Percentiles rank a stretch among this genome's conserved stretches.
Conservation (phyloP, 2,113 vertebrate genomes). For the human (Homo sapiens) region GRCh38 chr1:117656501-117657000, state of each 20-base stretch:
- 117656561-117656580: fast-evolving
- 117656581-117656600: background rate
- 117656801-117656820: fast-evolving
- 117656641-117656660: background rate
- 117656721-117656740: no score
- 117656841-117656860: background rate
- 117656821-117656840: no score
- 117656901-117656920: background rate
- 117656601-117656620: background rate
- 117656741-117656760: background rate
- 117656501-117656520: background rate
- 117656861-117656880: background rate
- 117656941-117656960: background rate
- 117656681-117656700: background rate
- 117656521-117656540: fast-evolving
- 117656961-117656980: background rate
- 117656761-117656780: background rate
- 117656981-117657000: background rate
- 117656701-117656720: no score
- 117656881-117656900: no score
- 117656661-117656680: background rate
- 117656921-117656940: background rate
- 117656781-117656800: fast-evolving
- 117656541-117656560: fast-evolving
- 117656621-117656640: background rate